Evolutionary conservation across 1,140 invertebrate genomes (phyloP).

Genomic region (Drosophila sulfurigaster): DNA sequence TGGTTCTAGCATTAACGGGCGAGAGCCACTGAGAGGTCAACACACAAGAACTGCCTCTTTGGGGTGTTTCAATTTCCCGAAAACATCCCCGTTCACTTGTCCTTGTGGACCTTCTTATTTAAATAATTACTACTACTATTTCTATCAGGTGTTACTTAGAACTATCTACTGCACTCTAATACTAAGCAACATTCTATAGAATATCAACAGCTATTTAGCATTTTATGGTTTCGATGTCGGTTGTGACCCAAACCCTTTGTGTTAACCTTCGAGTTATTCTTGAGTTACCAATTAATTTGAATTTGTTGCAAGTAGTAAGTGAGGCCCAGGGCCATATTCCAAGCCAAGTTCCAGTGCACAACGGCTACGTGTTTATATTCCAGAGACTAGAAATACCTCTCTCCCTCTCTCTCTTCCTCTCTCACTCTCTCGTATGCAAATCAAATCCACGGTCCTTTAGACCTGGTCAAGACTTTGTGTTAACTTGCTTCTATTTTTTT

Average conservation of each 20-base stretch:
- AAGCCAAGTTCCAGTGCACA: constrained; percentile 62
- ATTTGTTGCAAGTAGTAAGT: constrained; percentile 34
- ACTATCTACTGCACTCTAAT: neutral
- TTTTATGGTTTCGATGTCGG: neutral
- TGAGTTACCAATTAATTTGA: constrained; percentile 41
- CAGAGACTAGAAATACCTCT: constrained; percentile 57
- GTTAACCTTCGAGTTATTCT: constrained; percentile 19
- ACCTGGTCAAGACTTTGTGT: constrained; percentile 76
- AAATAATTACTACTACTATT: constrained; percentile 3
- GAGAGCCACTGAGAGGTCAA: constrained; percentile 66
- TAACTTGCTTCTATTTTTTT: constrained; percentile 50
- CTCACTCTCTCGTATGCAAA: constrained; percentile 64
- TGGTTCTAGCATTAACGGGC: constrained; percentile 54
- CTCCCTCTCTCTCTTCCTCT: constrained; percentile 33
- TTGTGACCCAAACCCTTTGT: neutral
- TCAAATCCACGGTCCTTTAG: constrained; percentile 73
- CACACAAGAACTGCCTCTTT: constrained; percentile 45
- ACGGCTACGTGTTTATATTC: constrained; percentile 43
- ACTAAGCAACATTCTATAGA: neutral
- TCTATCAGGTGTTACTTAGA: neutral
- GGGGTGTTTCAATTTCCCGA: constrained; percentile 50
- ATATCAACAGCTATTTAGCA: neutral
- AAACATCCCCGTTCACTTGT: neutral
- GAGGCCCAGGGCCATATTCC: constrained; percentile 47
- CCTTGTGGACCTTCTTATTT: neutral